Conservation (phyloP, 2,797 vertebrate genomes). For the Yasuhikotakia modesta region DNA sequence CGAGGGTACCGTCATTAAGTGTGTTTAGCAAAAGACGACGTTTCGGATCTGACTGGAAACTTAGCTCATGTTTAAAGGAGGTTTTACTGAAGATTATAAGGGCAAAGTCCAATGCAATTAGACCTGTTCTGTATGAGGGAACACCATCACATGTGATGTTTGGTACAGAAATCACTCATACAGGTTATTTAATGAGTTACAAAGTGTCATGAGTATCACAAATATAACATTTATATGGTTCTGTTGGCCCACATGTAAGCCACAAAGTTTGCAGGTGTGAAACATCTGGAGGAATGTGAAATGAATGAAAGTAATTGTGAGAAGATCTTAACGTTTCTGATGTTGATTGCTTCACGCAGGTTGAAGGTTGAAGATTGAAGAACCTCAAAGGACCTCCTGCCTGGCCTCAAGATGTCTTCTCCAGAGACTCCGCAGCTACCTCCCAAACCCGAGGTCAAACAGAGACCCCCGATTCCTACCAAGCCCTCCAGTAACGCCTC, state of each 20-base stretch:
- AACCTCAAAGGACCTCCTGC: conserved; percentile 26
- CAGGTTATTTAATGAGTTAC: neutral
- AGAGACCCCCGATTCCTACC: conserved; percentile 62
- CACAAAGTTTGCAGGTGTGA: neutral
- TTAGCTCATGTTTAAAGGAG: neutral
- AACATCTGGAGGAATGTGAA: neutral
- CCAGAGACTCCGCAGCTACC: conserved; percentile 55
- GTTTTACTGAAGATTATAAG: neutral
- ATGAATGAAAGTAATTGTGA: neutral
- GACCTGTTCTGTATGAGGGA: conserved; percentile 4
- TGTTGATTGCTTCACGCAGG: conserved; percentile 40
- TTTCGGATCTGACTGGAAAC: neutral
- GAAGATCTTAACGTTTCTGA: neutral
- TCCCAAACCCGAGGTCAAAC: conserved; percentile 63
- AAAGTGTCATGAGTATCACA: neutral
- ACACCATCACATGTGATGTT: neutral
- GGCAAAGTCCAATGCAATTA: neutral
- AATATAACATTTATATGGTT: neutral
- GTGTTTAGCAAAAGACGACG: neutral
- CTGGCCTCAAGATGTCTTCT: conserved; percentile 73
- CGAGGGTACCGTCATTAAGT: neutral
- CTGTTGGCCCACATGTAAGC: neutral
- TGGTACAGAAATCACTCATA: conserved; percentile 18
- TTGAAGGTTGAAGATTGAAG: conserved; percentile 39
- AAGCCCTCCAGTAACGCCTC: conserved; percentile 59